These are phyloP conservation scores for Psittacula cyanocephala DNA, from an alignment of 2,113 vertebrate genomes.

Conservation along the genomic window DNA sequence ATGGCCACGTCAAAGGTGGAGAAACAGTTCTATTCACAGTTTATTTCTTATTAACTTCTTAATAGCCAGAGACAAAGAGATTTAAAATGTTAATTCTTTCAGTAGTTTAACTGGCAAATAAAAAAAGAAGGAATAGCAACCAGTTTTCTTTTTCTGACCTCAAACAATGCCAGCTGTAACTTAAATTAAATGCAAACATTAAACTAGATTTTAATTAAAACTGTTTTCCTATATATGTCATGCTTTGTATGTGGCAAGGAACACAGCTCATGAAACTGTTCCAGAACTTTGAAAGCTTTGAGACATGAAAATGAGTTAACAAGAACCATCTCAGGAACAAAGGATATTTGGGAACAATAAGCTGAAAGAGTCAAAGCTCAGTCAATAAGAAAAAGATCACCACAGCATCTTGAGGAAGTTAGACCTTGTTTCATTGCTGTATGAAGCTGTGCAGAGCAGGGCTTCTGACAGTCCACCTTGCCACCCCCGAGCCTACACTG, in stretches of 20 bases:
- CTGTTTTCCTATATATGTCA: not conserved
- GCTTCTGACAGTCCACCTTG: not conserved
- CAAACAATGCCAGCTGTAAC: constrained; percentile 12
- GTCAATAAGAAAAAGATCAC: not conserved
- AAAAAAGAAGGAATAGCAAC: not conserved
- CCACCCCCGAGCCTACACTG: not conserved
- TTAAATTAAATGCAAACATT: constrained; percentile 10
- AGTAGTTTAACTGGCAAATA: not conserved
- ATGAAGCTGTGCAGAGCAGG: not conserved
- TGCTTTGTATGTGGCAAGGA: not conserved
- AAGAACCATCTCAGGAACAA: not conserved
- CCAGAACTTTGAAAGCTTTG: not conserved
- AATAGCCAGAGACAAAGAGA: not conserved
- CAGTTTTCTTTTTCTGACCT: not conserved
- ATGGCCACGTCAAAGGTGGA: not conserved
- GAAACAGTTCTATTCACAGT: not conserved
- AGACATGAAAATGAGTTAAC: not conserved
- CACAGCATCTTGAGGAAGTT: not conserved
- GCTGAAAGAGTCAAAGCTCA: not conserved
- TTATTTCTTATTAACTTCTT: not conserved
- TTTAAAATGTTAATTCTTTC: not conserved
- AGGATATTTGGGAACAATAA: not conserved
- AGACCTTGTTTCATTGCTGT: not conserved
- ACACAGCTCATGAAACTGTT: not conserved
- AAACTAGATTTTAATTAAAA: constrained; percentile 44